A percentile compares a stretch with the other conserved stretches of the same genome.
Conservation (phyloP, 2,113 vertebrate genomes). For the Sapajus apella region DNA sequence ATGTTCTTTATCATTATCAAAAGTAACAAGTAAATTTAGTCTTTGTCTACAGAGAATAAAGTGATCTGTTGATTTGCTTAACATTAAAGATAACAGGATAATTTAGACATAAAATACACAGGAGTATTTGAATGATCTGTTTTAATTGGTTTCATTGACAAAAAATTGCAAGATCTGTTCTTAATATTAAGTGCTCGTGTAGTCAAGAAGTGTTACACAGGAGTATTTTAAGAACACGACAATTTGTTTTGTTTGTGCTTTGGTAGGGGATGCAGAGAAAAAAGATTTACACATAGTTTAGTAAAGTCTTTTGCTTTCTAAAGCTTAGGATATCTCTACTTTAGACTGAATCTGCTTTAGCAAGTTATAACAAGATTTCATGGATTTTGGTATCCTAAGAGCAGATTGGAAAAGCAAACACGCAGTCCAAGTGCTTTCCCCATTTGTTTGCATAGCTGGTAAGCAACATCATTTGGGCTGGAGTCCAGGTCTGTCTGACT, state of each 20-base stretch:
- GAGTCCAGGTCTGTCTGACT: background rate
- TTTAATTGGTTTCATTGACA: background rate
- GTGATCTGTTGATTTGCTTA: background rate
- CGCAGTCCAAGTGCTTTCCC: background rate
- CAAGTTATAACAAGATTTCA: background rate
- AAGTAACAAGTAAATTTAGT: background rate
- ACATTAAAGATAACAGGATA: constrained; percentile 5
- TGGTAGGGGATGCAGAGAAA: background rate
- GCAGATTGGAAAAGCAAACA: background rate
- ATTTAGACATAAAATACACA: background rate
- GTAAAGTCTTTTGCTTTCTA: background rate
- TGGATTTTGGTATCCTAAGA: constrained; percentile 1
- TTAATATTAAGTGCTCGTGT: background rate
- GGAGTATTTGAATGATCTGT: background rate
- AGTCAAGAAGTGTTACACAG: background rate
- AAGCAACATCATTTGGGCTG: background rate
- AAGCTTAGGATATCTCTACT: background rate
- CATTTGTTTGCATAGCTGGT: background rate
- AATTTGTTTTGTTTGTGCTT: background rate
- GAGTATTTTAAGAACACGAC: background rate
- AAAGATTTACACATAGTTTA: background rate
- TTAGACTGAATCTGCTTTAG: background rate
- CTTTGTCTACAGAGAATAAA: constrained; percentile 7
- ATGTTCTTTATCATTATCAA: background rate
- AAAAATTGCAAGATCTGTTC: background rate